Conservation (phyloP, 2,888 invertebrate species). For the Tachystola acroxantha region DNA sequence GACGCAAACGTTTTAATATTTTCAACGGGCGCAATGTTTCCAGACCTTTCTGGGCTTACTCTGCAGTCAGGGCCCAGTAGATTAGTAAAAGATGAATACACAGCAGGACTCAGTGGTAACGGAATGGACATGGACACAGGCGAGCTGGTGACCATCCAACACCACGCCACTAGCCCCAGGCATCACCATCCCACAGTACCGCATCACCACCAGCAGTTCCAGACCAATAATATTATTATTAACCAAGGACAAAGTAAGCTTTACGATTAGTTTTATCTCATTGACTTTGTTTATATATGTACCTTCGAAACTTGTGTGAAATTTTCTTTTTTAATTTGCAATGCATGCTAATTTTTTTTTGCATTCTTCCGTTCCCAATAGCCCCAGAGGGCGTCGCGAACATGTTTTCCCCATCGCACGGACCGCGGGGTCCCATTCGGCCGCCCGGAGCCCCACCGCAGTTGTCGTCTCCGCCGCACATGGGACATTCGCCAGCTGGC, state of each 20-base stretch:
- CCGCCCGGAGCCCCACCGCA: slow-evolving; percentile 50
- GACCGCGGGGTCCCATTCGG: slow-evolving; percentile 51
- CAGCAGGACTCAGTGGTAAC: slow-evolving; percentile 83
- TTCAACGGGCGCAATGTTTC: slow-evolving; percentile 30
- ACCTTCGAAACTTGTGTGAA: slow-evolving; percentile 7
- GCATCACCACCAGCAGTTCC: slow-evolving; percentile 69
- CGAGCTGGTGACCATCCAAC: slow-evolving; percentile 70
- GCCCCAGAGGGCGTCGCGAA: slow-evolving; percentile 70
- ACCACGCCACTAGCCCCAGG: slow-evolving; percentile 68
- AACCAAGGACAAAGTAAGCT: slow-evolving; percentile 70
- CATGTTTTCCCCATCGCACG: slow-evolving; percentile 67
- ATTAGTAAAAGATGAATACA: slow-evolving; percentile 95
- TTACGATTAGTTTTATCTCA: background rate
- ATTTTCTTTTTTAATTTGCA: slow-evolving; percentile 35
- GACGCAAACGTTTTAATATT: background rate
- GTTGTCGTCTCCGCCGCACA: slow-evolving; percentile 20
- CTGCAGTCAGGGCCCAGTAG: slow-evolving; percentile 90
- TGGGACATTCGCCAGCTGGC: slow-evolving; percentile 20
- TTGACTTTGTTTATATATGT: background rate
- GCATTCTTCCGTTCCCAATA: slow-evolving; percentile 53
- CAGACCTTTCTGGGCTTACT: slow-evolving; percentile 94
- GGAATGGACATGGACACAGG: slow-evolving; percentile 77
- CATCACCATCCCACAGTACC: slow-evolving; percentile 65
- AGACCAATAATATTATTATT: slow-evolving; percentile 64
- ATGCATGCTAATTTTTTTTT: slow-evolving; percentile 52